Evolutionary conservation across 2,113 vertebrate genomes (phyloP).

Genomic region (Pelmatolapia mariae): DNA sequence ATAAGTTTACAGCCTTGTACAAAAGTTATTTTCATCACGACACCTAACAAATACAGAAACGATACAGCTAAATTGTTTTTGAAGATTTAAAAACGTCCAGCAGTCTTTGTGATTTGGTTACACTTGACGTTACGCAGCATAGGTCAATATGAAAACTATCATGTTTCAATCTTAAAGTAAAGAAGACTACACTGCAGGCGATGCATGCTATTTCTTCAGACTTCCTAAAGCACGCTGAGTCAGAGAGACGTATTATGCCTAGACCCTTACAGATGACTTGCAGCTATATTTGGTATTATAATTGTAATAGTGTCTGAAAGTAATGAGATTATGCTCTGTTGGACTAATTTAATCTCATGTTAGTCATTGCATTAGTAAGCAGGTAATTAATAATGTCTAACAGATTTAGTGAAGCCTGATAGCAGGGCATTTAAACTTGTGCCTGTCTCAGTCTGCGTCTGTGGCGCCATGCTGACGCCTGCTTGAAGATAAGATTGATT

Average conservation of each 20-base stretch:
- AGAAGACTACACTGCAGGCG: neutral
- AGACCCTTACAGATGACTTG: neutral
- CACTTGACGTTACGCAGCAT: neutral
- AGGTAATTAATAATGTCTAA: constrained; percentile 39
- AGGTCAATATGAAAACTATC: neutral
- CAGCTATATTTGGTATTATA: constrained; percentile 11
- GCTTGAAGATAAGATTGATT: constrained; percentile 54
- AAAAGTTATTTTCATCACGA: neutral
- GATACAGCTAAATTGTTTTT: neutral
- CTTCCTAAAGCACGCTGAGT: neutral
- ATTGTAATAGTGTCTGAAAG: constrained; percentile 23
- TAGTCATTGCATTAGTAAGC: constrained; percentile 35
- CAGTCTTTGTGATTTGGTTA: neutral
- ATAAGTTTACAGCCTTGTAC: neutral
- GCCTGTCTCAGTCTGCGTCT: neutral
- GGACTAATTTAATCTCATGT: constrained; percentile 30
- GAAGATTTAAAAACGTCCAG: neutral
- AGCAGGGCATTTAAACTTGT: neutral
- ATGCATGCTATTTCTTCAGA: neutral
- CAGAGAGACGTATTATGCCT: neutral
- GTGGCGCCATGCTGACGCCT: constrained; percentile 26
- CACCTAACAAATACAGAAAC: neutral
- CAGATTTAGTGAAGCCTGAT: neutral
- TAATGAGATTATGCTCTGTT: constrained; percentile 32
- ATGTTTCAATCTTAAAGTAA: neutral